Conservation (phyloP, 1,140 invertebrate genomes). For the Lepidurus packardi region DNA sequence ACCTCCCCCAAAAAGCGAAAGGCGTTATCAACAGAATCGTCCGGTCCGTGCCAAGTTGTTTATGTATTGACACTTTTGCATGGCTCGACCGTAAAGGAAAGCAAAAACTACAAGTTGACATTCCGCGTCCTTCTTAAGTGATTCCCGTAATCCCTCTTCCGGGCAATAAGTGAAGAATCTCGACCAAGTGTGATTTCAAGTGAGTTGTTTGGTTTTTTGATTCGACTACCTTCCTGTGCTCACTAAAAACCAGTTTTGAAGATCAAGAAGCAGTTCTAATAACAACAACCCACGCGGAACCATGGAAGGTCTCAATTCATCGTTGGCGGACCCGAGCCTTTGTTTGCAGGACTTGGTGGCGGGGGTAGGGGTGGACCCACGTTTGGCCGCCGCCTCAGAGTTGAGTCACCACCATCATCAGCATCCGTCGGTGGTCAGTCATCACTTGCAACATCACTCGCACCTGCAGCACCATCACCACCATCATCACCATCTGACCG, state of each 20-base stretch:
- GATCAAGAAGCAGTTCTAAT: neutral
- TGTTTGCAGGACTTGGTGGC: slow-evolving; percentile 34
- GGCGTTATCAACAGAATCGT: too few relatives aligned
- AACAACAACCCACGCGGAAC: neutral
- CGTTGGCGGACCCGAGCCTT: slow-evolving; percentile 25
- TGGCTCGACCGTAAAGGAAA: neutral
- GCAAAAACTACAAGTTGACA: neutral
- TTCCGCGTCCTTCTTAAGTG: neutral
- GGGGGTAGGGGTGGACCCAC: slow-evolving; percentile 28
- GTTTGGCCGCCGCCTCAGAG: slow-evolving; percentile 5
- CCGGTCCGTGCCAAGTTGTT: too few relatives aligned
- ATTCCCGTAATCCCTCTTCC: neutral
- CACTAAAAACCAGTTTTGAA: neutral
- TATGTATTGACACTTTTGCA: neutral
- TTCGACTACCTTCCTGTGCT: neutral
- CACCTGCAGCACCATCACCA: slow-evolving; percentile 27
- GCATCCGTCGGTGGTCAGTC: slow-evolving; percentile 4
- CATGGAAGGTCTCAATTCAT: slow-evolving; percentile 33
- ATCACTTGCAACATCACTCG: slow-evolving; percentile 32
- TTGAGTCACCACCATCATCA: slow-evolving; percentile 25
- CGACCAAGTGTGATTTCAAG: slow-evolving; percentile 6
- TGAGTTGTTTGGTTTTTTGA: neutral
- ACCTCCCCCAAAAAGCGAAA: too few relatives aligned
- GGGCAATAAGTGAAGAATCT: neutral
- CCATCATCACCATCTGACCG: slow-evolving; percentile 13